phyloP scores from a whole-genome alignment of 1,140 invertebrate genomes.

The Capitella teleta region DNA sequence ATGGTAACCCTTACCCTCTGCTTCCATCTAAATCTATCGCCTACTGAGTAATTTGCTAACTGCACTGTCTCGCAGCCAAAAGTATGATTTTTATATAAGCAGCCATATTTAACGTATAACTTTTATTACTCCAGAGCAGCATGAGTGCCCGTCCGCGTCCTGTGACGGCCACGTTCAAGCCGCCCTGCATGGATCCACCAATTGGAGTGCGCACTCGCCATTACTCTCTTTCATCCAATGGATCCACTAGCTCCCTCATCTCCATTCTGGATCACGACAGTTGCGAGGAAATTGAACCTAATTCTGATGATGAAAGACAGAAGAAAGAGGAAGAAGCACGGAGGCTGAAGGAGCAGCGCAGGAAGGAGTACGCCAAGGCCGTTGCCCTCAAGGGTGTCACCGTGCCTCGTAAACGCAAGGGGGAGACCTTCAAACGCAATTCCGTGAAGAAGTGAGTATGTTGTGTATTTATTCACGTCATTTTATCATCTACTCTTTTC shows the following conservation, averaged over 20 bases:
- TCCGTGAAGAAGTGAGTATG: no score
- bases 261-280: constrained; percentile 4
- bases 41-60: no score
- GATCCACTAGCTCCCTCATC: neutral
- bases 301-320: neutral
- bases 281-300: neutral
- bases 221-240: neutral
- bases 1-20: no score
- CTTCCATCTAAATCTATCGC: no score
- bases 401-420: neutral
- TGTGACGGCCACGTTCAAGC: neutral
- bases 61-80: no score
- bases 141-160: constrained; percentile 3
- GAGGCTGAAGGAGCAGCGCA: neutral
- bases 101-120: neutral
- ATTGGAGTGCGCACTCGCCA: neutral
- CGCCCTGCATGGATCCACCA: neutral
- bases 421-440: neutral
- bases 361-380: neutral
- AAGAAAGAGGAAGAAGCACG: neutral
- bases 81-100: no score
- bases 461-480: no score
- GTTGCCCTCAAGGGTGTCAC: neutral
- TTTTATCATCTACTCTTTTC: no score
- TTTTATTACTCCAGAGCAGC: neutral